phyloP scores from a whole-genome alignment of 2,797 vertebrate genomes.

The Champsocephalus esox region DNA sequence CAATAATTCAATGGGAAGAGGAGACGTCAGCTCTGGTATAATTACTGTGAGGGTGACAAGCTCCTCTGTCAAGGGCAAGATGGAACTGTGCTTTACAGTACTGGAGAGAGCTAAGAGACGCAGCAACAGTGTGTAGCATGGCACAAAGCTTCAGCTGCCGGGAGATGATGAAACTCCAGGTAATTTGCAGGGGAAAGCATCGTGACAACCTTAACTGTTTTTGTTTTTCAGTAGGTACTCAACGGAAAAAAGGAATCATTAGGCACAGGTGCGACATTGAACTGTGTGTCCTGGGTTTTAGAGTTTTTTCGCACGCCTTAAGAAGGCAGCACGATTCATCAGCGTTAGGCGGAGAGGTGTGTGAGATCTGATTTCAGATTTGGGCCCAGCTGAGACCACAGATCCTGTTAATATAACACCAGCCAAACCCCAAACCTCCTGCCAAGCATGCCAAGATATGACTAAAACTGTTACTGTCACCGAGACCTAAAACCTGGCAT shows the following conservation, averaged over 20 bases:
- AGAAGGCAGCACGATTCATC: conserved; percentile 62
- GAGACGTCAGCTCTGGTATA: conserved; percentile 81
- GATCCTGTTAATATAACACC: conserved; percentile 68
- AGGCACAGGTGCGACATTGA: conserved; percentile 29
- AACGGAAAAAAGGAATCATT: conserved; percentile 12
- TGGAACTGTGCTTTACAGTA: conserved; percentile 53
- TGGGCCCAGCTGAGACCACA: conserved; percentile 69
- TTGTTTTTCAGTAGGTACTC: conserved; percentile 42
- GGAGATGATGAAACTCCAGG: conserved; percentile 68
- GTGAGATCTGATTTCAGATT: conserved; percentile 69
- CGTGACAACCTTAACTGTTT: conserved; percentile 38
- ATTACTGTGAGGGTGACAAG: conserved; percentile 82
- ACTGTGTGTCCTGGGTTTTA: conserved; percentile 19
- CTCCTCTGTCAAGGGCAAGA: conserved; percentile 79
- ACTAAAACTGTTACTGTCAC: conserved; percentile 76
- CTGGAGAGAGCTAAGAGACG: conserved; percentile 45
- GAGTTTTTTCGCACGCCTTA: conserved; percentile 34
- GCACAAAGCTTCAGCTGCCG: conserved; percentile 42
- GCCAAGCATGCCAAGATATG: conserved; percentile 70
- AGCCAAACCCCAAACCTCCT: conserved; percentile 68
- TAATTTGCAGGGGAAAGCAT: conserved; percentile 46
- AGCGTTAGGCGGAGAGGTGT: conserved; percentile 47
- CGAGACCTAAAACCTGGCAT: conserved; percentile 61
- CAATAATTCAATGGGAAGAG: conserved; percentile 85
- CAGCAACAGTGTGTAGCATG: conserved; percentile 24